These are phyloP conservation scores for Diglossa cyanea DNA, from an alignment of 2,797 vertebrate genomes.

Conservation along the genomic window DNA sequence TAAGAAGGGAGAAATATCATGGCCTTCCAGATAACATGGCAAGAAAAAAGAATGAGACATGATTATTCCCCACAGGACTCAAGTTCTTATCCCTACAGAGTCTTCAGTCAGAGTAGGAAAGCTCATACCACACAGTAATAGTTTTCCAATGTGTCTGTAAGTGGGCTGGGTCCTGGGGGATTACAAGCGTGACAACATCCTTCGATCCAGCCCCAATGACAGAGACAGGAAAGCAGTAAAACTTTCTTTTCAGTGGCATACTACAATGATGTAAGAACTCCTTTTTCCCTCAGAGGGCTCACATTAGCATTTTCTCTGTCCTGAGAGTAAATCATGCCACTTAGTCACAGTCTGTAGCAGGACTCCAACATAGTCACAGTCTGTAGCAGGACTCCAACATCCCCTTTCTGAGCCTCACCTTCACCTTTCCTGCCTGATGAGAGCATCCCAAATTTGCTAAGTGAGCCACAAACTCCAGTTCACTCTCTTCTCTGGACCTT, in stretches of 20 bases:
- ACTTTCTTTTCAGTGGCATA: conserved; percentile 6
- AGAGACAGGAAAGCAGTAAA: conserved; percentile 7
- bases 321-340: neutral
- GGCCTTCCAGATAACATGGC: neutral
- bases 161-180: neutral
- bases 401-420: neutral
- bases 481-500: neutral
- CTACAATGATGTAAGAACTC: conserved; percentile 17
- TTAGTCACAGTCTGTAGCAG: neutral
- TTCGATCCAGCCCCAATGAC: conserved; percentile 10
- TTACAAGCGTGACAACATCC: neutral
- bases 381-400: neutral
- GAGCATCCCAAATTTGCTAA: neutral
- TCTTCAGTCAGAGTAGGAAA: neutral
- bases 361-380: neutral
- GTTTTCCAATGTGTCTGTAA: conserved; percentile 7
- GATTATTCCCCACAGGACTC: neutral
- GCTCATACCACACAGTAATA: neutral
- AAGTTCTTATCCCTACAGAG: neutral
- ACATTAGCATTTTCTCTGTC: conserved; percentile 5
- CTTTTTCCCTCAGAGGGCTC: neutral
- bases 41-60: neutral
- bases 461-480: neutral
- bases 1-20: neutral
- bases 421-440: neutral